Evolutionary conservation across 1,140 invertebrate species (phyloP).

Genomic region (Probaryconus sp.): DNA sequence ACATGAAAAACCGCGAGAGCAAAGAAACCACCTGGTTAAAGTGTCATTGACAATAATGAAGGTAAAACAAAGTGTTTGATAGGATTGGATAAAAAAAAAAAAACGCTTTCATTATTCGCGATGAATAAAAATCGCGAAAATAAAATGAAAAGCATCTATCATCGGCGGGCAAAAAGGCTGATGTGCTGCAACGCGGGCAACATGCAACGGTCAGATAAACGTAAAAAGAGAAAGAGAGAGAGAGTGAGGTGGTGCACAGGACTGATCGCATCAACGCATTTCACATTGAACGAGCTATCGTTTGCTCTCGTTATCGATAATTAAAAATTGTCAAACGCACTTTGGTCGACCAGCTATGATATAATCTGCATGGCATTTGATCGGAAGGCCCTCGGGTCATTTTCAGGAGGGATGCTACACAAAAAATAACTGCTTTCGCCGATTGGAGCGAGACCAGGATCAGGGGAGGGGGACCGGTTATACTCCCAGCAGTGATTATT

Average conservation of each 20-base stretch:
- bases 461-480: conserved; percentile 32
- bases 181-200: conserved; percentile 12
- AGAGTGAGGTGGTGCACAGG: conserved; percentile 15
- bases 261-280: conserved; percentile 54
- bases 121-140: conserved; percentile 44
- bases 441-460: conserved; percentile 30
- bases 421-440: conserved; percentile 37
- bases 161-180: conserved; percentile 46
- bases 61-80: conserved; percentile 11
- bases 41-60: conserved; percentile 22
- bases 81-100: conserved; percentile 8
- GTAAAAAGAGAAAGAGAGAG: conserved; percentile 9
- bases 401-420: conserved; percentile 36
- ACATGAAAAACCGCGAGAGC: no score
- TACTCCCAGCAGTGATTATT: conserved; percentile 67
- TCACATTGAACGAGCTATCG: conserved; percentile 46
- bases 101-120: conserved; percentile 30
- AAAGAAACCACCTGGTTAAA: not conserved
- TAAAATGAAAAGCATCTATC: conserved; percentile 61
- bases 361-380: conserved; percentile 63
- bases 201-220: conserved; percentile 34
- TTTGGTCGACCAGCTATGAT: conserved; percentile 60
- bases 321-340: conserved; percentile 78
- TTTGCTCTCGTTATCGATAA: conserved; percentile 69
- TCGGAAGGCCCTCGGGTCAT: conserved; percentile 65